Evolutionary conservation across 2,113 vertebrate species (phyloP), one percentile per base, ranked within the genome.

Genomic region (Anarhynchus alexandrinus): DNA sequence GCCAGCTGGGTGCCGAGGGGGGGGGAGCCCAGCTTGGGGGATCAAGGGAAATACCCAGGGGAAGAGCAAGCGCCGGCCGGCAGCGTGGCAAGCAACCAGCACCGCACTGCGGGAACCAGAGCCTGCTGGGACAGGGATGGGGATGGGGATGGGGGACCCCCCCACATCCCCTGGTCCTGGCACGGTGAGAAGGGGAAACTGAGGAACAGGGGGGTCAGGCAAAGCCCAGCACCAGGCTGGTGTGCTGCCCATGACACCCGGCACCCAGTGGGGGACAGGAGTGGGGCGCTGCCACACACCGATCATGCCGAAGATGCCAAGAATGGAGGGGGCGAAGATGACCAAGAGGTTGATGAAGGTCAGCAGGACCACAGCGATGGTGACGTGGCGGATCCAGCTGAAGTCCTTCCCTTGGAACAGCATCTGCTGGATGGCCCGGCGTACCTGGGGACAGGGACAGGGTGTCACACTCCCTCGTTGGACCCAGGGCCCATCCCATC

Each of bases 301-400:
- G 1, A 99, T 99, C 94, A 99, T 66, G 91, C 99, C 99, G 0
- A 99, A 99, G 98, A 99, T 99, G 93, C 99, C 99, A 2, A 99
- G 98, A 96, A 99, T 99, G 95, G 99, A 99, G 15, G 99, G 99
- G 49, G 99, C 99, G 5, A 99, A 99, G 96, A 99, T 99, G 95
- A 99, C 99, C 64, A 99, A 97, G 80, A 99, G 97, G 97, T 99
- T 99, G 98, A 99, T 99, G 43, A 98, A 85, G 3, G 97, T 98
- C 83, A 99, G 99, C 82, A 99, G 98, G 69, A 97, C 38, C 34
- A 98, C 6, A 0, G 99, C 99, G 1, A 99, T 99, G 96, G 95
- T 73, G 1, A 86, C 49, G 21, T 99, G 99, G 71, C 99, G 98
- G 88, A 99, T 78, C 99, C 99, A 99, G 96, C 96, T 99, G 97